Base-by-base conservation (phyloP, 2,797 vertebrate species). In the Rhodeus uyekii region DNA sequence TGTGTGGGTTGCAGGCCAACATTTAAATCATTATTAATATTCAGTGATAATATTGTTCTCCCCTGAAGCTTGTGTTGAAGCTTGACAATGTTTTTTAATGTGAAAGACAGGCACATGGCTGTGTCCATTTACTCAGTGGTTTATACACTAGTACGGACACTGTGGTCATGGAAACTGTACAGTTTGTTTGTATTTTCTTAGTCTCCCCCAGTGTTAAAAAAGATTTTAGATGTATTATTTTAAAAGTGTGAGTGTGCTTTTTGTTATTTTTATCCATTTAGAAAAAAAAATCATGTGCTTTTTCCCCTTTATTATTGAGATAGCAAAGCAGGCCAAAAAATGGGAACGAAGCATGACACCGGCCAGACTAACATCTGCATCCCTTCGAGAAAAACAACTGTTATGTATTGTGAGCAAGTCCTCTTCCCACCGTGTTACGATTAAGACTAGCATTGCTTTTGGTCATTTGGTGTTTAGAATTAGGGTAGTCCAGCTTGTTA, bases 391-490 rank as follows among this genome's bases (percentile, higher is more conserved):
- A 71, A 18, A 22, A 24, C 71, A 74, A 74, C 71, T 55, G 48
- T 55, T 58, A 5, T 9, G 22, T 8, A 38, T 38, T 74, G 48
- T 58, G 34, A 53, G 53, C 46, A 39, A 58, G 22, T 75, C 34
- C 7, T 39, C 72, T 27, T 13, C 14, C 19, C 32, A 75, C 48
- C 19, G 18, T 72, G 69, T 18, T 46, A 36, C 10, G 9, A 34
- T 12, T 65, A 39, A 64, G 39, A 14, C 58, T 46, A 46, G 24
- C 5, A 14, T 64, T 44, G 18, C 8, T 44, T 12, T 48, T 42
- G n/a, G 46, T 68, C 34, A 12, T 68, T n/a, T 78, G 42, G 65
- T 61, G 22, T n/a, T 36, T 63, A 64, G 44, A 77, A 9, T 67
- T 38, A 12, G 10, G 48, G 65, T 44, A 34, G 71, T 16, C n/a